Percentiles rank a stretch among this genome's conserved stretches.
phyloP scores from a whole-genome alignment of 2,888 invertebrate species.

The Arctia plantaginis region DNA sequence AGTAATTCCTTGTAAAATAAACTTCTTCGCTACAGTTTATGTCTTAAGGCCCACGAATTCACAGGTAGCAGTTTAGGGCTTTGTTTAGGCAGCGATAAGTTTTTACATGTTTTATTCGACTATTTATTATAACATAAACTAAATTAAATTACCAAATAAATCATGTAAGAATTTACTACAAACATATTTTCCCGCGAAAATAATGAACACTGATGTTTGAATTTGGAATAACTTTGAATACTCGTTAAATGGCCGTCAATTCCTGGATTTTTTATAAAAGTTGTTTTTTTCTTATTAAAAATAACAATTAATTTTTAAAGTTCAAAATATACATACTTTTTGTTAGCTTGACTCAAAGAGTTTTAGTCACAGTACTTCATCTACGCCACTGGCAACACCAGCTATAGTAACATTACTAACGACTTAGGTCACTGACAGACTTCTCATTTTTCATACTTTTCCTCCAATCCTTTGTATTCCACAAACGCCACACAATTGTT shows the following conservation, averaged over 20 bases:
- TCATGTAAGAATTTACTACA: constrained; percentile 24
- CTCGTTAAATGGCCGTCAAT: background rate
- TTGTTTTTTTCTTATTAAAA: background rate
- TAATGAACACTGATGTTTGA: constrained; percentile 30
- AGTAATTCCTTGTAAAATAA: background rate
- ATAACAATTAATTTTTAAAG: background rate
- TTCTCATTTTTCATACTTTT: constrained; percentile 46
- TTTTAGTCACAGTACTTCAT: background rate
- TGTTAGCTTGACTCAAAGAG: background rate
- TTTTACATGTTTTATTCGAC: constrained; percentile 73
- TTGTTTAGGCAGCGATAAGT: constrained; percentile 80
- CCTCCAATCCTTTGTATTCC: constrained; percentile 41
- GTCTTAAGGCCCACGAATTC: constrained; percentile 65
- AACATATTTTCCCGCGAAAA: constrained; percentile 33
- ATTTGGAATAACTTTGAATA: constrained; percentile 23
- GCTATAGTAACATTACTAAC: constrained; percentile 32
- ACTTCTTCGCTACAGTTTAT: constrained; percentile 51
- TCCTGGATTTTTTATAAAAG: background rate
- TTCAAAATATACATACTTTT: background rate
- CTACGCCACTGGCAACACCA: constrained; percentile 12
- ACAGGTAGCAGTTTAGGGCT: constrained; percentile 76
- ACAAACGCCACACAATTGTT: constrained; percentile 47
- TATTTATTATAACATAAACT: constrained; percentile 59
- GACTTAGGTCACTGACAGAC: constrained; percentile 36
- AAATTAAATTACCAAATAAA: constrained; percentile 56